A percentile compares a stretch with the other conserved stretches of the same genome.
These are phyloP conservation scores for Telmatochromis sp. DNA, from an alignment of 2,113 vertebrate genomes.

Conservation along the genomic window DNA sequence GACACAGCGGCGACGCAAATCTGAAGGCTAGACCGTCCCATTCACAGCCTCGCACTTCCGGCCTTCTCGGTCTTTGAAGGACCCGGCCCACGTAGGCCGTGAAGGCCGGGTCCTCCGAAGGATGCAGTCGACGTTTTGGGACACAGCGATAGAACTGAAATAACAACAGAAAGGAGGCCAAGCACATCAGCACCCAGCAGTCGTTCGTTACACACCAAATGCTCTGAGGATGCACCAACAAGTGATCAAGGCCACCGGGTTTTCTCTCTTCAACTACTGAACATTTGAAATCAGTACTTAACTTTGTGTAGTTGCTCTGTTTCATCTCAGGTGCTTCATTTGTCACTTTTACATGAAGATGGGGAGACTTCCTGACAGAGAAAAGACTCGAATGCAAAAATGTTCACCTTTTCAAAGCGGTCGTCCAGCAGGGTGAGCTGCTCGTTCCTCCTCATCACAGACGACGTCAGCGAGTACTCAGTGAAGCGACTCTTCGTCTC, in stretches of 20 bases:
- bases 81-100: too few relatives aligned
- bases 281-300: not conserved
- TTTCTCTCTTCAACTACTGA: not conserved
- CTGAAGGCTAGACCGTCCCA: fast-evolving
- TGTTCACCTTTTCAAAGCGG: slow-evolving; percentile 88
- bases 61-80: too few relatives aligned
- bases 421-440: slow-evolving; percentile 90
- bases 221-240: not conserved
- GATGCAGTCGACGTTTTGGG: too few relatives aligned
- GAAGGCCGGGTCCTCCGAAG: fast-evolving
- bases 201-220: not conserved
- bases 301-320: not conserved
- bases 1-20: fast-evolving
- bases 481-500: slow-evolving; percentile 96
- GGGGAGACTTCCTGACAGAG: fast-evolving
- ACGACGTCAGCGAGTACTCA: slow-evolving; percentile 90
- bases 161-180: not conserved
- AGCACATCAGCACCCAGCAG: not conserved
- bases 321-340: not conserved
- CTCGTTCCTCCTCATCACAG: slow-evolving; percentile 90
- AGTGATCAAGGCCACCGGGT: not conserved
- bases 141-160: not conserved
- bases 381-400: not conserved
- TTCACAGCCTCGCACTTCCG: too few relatives aligned
- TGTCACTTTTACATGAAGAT: not conserved